phyloP scores from a whole-genome alignment of 2,797 vertebrate species.

The Macropodus opercularis region DNA sequence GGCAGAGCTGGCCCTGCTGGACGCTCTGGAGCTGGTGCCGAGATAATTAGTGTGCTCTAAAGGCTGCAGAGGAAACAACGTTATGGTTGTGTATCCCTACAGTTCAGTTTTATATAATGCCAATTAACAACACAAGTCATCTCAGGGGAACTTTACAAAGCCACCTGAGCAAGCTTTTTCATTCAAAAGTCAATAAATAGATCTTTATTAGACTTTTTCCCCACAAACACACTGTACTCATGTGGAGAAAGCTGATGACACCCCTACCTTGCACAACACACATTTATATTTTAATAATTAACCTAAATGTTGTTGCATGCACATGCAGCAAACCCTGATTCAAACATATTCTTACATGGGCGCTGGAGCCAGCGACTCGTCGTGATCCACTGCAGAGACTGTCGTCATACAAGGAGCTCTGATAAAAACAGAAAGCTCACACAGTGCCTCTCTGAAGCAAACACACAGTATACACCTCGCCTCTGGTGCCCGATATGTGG shows the following conservation, averaged over 20 bases:
- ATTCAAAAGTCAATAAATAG: too few species aligned
- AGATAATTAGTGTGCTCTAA: conserved; percentile 88
- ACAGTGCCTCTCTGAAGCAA: neutral
- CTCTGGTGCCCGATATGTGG: neutral
- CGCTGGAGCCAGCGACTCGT: conserved; percentile 40
- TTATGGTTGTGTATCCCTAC: neutral
- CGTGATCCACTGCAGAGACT: conserved; percentile 63
- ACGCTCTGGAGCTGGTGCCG: conserved; percentile 88
- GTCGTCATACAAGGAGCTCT: conserved; percentile 76
- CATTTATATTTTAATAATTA: neutral
- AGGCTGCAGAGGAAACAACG: conserved; percentile 77
- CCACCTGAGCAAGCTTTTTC: too few species aligned
- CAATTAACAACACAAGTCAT: too few species aligned
- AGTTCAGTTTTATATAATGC: too few species aligned
- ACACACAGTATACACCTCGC: too few species aligned
- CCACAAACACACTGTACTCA: too few species aligned
- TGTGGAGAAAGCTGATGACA: neutral
- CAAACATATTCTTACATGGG: conserved; percentile 64
- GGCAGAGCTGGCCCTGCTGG: conserved; percentile 92
- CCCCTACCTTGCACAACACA: too few species aligned
- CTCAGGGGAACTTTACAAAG: too few species aligned
- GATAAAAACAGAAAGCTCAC: neutral
- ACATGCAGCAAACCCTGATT: neutral
- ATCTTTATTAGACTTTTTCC: too few species aligned
- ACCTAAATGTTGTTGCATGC: neutral